Percentiles rank a stretch among this genome's conserved stretches.
These are phyloP conservation scores for Tylochromis polylepis DNA, from an alignment of 2,113 vertebrate species.

Conservation along the genomic window DNA sequence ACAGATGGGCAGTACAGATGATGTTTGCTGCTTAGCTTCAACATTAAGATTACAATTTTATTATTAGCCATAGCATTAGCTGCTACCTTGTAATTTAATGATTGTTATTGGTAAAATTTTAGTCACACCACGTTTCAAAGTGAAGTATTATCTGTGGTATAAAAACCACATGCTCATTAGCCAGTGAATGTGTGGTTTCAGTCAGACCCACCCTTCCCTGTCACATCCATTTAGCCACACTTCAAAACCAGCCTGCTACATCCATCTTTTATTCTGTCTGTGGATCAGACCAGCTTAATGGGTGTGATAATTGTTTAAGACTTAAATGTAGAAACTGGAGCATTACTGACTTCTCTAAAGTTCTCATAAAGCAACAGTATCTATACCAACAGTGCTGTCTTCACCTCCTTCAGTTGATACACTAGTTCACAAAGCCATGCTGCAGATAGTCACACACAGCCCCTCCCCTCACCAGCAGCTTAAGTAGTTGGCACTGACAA, in stretches of 20 bases:
- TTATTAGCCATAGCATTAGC: background rate
- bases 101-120: rapidly evolving
- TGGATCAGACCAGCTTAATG: background rate
- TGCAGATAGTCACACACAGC: background rate
- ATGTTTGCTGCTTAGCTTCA: background rate
- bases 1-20: no score
- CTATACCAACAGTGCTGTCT: background rate
- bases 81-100: background rate
- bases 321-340: background rate
- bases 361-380: background rate
- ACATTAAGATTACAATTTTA: background rate
- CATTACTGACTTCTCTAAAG: background rate
- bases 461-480: background rate
- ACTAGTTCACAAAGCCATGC: background rate
- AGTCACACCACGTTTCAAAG: background rate
- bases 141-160: background rate
- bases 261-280: background rate
- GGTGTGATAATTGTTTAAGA: background rate
- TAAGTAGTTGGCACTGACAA: background rate
- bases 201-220: background rate
- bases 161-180: background rate
- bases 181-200: background rate
- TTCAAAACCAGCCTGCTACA: background rate
- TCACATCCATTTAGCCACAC: background rate
- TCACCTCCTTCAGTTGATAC: background rate